Evolutionary conservation across 2,113 vertebrate genomes (phyloP), one percentile per base, ranked within the genome.

Genomic region (Proterorhinus semilunaris): DNA sequence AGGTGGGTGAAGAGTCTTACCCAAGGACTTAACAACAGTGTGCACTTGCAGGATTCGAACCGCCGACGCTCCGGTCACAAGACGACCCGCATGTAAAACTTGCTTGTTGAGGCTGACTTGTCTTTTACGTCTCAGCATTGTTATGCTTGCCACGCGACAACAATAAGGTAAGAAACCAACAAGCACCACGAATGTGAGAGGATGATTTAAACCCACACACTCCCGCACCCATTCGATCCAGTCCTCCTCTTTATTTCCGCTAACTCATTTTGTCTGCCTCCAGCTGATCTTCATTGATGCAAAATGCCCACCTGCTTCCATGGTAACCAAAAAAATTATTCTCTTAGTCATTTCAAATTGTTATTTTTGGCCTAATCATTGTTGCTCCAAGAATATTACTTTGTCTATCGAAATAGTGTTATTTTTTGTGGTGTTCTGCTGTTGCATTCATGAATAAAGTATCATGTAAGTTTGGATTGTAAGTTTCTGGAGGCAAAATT

Each of bases 291-390:
- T 15, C 13, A 45, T n/a, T 44, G 15, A 44, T 44, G 58, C 7
- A 61, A 61, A 61, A 61, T 45, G 43, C 36, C 42, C 42, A 61
- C 58, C 36, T 61, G 58, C 58, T 61, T 43, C 58, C 58, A 61
- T 61, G 58, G 58, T 61, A 61, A 61, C 42, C 42, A 16, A 13
- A 57, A 61, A 44, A 43, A 15, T 8, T 9, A n/a, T 9, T 44
- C 42, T 4, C 21, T 61, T 43, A 61, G 12, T 44, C 12, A 15
- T 43, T 61, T 61, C 58, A 61, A 7, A 61, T 61, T 59, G n/a
- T 42, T n/a, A 43, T 44, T 61, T 43, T 61, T 61, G 36, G 58
- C 58, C 36, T 44, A 61, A 57, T 57, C 36, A 21, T 57, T 57
- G 21, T 42, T 57, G 54, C 27, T 11, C 42, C 42, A 12, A 61